phyloP scores from a whole-genome alignment of 2,888 invertebrate genomes.

The Ctena decussata region DNA sequence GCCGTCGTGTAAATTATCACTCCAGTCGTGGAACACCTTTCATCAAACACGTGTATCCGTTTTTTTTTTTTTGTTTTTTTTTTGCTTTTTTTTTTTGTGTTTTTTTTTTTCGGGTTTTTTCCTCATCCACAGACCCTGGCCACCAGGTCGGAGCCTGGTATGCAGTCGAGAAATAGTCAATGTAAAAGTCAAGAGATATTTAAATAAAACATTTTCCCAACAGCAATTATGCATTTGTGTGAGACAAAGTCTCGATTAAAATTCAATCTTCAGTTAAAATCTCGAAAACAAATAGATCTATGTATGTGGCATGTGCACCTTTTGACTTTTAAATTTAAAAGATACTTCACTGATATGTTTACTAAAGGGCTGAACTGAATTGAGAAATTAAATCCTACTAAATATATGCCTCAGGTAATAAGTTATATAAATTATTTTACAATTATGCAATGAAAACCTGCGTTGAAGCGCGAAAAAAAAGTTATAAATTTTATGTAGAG shows the following conservation, averaged over 20 bases:
- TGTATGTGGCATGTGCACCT: not conserved
- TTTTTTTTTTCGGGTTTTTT: no score
- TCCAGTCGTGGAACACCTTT: no score
- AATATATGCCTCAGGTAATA: not conserved
- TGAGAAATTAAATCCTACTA: conserved; percentile 2
- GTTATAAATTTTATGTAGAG: not conserved
- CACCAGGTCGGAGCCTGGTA: no score
- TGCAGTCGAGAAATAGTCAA: no score
- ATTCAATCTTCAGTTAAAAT: not conserved
- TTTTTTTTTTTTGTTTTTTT: no score
- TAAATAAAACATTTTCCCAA: no score
- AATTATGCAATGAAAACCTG: not conserved
- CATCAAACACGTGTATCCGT: no score
- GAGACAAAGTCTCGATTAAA: not conserved
- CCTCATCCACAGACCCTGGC: no score
- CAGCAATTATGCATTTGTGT: no score
- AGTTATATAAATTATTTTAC: conserved; percentile 7
- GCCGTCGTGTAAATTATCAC: no score
- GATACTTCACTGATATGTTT: not conserved
- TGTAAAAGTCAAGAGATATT: no score
- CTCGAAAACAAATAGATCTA: not conserved
- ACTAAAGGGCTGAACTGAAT: not conserved
- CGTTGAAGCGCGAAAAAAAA: not conserved
- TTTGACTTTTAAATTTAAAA: not conserved
- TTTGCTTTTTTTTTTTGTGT: no score